Percentiles rank a stretch among this genome's conserved stretches.
phyloP scores from a whole-genome alignment of 2,888 invertebrate species.

The Gibbula magus region DNA sequence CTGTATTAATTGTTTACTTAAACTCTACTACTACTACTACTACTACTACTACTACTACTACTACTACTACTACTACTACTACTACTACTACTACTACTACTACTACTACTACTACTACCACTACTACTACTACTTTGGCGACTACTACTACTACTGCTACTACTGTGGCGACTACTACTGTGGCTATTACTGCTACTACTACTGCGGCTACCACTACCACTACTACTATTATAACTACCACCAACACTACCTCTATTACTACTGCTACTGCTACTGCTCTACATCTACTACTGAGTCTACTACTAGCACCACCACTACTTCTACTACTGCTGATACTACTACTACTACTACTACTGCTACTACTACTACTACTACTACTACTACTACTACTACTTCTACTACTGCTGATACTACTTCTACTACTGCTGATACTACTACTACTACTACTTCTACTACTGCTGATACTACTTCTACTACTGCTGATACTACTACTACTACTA shows the following conservation, averaged over 20 bases:
- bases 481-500: constrained; percentile 5
- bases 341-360: constrained; percentile 25
- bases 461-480: constrained; percentile 23
- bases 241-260: too few species aligned
- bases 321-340: constrained; percentile 23
- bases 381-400: constrained; percentile 26
- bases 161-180: background rate
- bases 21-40: background rate
- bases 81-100: constrained; percentile 11
- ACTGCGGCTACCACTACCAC: constrained; percentile 23
- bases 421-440: background rate
- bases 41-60: constrained; percentile 27
- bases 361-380: constrained; percentile 26
- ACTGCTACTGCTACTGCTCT: constrained; percentile 23
- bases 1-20: too few species aligned
- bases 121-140: constrained; percentile 19
- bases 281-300: constrained; percentile 10
- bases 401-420: constrained; percentile 9
- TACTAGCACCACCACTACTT: constrained; percentile 25
- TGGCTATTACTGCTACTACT: constrained; percentile 25
- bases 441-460: constrained; percentile 2
- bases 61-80: constrained; percentile 22
- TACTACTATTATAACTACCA: constrained; percentile 19
- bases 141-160: constrained; percentile 2
- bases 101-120: constrained; percentile 30